Conservation (phyloP, 1,140 invertebrate species). For the Drosophila ironensis region DNA sequence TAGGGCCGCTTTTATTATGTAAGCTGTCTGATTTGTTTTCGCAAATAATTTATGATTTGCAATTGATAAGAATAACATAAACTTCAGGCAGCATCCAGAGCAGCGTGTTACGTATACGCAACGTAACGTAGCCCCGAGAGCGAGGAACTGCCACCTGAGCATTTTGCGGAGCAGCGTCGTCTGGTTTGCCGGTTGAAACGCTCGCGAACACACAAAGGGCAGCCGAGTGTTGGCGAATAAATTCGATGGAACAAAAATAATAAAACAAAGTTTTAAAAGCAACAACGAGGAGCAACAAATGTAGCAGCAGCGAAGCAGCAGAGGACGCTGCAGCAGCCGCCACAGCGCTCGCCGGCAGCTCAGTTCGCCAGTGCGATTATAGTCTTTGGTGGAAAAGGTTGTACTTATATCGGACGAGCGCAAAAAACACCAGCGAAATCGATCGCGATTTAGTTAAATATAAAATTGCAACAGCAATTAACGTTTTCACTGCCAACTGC, state of each 20-base stretch:
- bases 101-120: not conserved
- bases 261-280: not conserved
- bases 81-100: not conserved
- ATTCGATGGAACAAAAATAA: not conserved
- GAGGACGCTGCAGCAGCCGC: not conserved
- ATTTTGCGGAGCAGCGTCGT: not conserved
- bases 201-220: not conserved
- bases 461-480: not conserved
- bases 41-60: no score
- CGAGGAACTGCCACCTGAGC: not conserved
- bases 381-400: conserved; percentile 37
- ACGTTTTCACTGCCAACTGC: not conserved
- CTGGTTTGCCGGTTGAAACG: not conserved
- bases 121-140: not conserved
- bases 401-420: not conserved
- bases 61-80: no score
- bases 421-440: not conserved
- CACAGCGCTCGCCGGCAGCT: conserved; percentile 12
- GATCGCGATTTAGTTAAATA: not conserved
- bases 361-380: conserved; percentile 24
- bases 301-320: not conserved
- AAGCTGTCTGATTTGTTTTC: no score
- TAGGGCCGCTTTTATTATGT: no score
- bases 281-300: not conserved
- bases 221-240: not conserved